Evolutionary conservation across 2,113 vertebrate species (phyloP).

Genomic region (Redunca redunca): DNA sequence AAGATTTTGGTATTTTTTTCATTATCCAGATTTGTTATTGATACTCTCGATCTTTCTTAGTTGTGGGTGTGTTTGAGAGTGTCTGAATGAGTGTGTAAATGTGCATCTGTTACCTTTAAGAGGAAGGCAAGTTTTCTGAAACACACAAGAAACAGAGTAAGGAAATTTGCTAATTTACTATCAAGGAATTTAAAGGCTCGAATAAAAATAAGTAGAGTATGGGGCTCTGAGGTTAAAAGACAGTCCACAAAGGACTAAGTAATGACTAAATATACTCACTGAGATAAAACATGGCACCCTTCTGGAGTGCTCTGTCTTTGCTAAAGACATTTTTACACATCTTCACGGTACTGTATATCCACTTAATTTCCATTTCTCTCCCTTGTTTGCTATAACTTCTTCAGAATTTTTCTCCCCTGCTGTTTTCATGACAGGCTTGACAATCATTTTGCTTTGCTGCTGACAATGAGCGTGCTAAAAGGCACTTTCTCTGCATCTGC

Average conservation of each 20-base stretch:
- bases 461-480: neutral
- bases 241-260: neutral
- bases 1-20: neutral
- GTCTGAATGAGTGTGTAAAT: neutral
- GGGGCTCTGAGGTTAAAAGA: neutral
- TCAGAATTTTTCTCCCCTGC: constrained; percentile 16
- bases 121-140: neutral
- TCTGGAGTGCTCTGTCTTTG: neutral
- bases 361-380: constrained; percentile 27
- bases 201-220: neutral
- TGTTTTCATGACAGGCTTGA: constrained; percentile 41
- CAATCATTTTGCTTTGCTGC: constrained; percentile 40
- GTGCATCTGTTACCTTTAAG: neutral
- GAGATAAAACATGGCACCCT: neutral
- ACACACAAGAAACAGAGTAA: neutral
- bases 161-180: neutral
- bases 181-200: neutral
- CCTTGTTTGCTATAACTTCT: constrained; percentile 8
- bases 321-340: neutral
- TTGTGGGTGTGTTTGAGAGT: neutral
- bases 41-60: neutral
- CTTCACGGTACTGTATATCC: neutral
- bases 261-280: neutral
- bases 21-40: neutral
- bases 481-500: constrained; percentile 10